Base-by-base conservation (phyloP, 30 jellyfish, hydroid and myxozoan species). In the Chrysaora quinquecirrha region DNA sequence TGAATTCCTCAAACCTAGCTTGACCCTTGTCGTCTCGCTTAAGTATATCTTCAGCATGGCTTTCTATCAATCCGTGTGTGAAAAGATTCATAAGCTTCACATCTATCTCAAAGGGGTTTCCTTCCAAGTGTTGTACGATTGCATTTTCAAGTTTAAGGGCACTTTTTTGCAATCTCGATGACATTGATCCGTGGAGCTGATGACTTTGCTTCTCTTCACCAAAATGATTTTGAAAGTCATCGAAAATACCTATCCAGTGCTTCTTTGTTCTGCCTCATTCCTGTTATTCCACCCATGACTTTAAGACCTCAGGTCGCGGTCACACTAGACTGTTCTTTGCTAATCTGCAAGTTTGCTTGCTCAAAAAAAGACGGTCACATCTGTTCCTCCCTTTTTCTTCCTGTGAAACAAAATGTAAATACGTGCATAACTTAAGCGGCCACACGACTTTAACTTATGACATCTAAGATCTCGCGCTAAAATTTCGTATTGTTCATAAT, bases 1-100 rank as follows among this genome's bases (percentile, higher is more conserved):
- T 43, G 58, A 43, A 43, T 43, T 43, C 58, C 58, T 43, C 58
- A 16, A 43, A 43, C 58, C 7, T 43, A 43, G 7, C 58, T 43
- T 43, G 58, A 43, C 58, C 58, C 58, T 43, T 43, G 58, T 43
- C 58, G 58, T 43, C 58, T 43, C 58, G 58, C 58, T 43, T 43
- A 43, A 43, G 58, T 43, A 43, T 43, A 43, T 43, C 58, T 9
- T 43, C 58, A 9, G 16, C 58, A 43, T 43, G 58, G 58, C 58
- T 43, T 43, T 43, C 58, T 43, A 43, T 43, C 58, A 43, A 43
- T 43, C 58, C 58, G 16, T 43, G 58, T 43, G 58, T 43, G 58
- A 43, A 43, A 43, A 43, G 58, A 43, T 43, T 43, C 58, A 43
- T 43, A 43, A 43, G 58, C 16, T 43, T 43, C 58, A 43, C 58